Evolutionary conservation across 2,113 vertebrate genomes (phyloP).

Genomic region (Rallus limicola): DNA sequence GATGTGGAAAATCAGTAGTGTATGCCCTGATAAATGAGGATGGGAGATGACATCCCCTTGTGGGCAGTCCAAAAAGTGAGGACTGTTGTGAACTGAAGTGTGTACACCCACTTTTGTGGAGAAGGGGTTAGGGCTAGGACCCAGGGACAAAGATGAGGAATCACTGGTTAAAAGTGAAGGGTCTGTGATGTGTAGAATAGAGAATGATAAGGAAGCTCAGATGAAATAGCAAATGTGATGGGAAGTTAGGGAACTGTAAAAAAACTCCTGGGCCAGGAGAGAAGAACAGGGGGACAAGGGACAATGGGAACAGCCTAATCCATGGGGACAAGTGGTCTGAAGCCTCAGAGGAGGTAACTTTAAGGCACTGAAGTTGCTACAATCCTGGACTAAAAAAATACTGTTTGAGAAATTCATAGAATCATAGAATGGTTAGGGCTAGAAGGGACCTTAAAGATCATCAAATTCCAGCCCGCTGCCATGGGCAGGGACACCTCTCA

Average conservation of each 20-base stretch:
- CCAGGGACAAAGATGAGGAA: neutral
- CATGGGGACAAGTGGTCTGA: neutral
- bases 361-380: neutral
- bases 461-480: too few species aligned
- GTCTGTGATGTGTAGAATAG: neutral
- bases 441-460: too few species aligned
- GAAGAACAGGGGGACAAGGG: neutral
- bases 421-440: too few species aligned
- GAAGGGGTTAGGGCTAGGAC: neutral
- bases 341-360: neutral
- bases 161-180: neutral
- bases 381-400: neutral
- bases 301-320: neutral
- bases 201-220: neutral
- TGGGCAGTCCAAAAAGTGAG: neutral
- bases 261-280: neutral
- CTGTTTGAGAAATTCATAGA: neutral
- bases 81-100: neutral
- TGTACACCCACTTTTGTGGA: neutral
- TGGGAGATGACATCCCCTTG: neutral
- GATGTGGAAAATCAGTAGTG: neutral
- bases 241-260: neutral
- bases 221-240: neutral
- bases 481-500: too few species aligned
- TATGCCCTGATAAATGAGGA: neutral